Evolutionary conservation across 2,113 vertebrate species (phyloP), one percentile per base, ranked within the genome.

Genomic region (Physeter macrocephalus): DNA sequence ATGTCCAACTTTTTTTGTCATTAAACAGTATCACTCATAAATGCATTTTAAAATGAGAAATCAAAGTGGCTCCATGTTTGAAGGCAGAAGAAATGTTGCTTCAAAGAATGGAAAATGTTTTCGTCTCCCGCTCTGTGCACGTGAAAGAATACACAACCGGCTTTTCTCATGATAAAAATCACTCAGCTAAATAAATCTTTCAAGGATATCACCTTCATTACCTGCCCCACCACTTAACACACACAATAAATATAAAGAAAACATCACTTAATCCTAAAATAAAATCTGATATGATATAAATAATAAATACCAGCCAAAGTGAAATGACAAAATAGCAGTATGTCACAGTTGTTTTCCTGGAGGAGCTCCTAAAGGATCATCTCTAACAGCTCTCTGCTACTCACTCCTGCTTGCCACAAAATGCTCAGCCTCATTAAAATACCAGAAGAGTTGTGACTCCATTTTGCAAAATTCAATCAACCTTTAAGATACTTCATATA

Each of bases 381-480:
- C 57, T 71, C 62, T n/a, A 66, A 54, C 20, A 62, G 57, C 62
- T 57, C 21, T 57, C 21, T 54, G 82, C 80, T 80, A 11, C 59
- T 41, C 54, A 41, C 8, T 36, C n/a, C 20, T 84, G 86, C 14
- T 21, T 34, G 27, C 36, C 52, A 69, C 43, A 64, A 52, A 78
- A 29, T 2, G 27, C 31, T 78, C 21, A 17, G 41, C 36, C 54
- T 59, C 34, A n/a, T 41, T 52, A 15, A 21, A 43, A 52, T 34
- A 39, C 12, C 46, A 36, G 36, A 90, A 85, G 10, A 88, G 46
- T 14, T 81, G 36, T 20, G 41, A 29, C 36, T 46, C n/a, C 59
- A n/a, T 12, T 89, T 83, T 88, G 64, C 72, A 94, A 93, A 96
- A 69, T 64, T 88, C n/a, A 80, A 93, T 62, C 74, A 77, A 88